phyloP scores from a whole-genome alignment of 2,888 invertebrate genomes.

The Lycia hirtaria region DNA sequence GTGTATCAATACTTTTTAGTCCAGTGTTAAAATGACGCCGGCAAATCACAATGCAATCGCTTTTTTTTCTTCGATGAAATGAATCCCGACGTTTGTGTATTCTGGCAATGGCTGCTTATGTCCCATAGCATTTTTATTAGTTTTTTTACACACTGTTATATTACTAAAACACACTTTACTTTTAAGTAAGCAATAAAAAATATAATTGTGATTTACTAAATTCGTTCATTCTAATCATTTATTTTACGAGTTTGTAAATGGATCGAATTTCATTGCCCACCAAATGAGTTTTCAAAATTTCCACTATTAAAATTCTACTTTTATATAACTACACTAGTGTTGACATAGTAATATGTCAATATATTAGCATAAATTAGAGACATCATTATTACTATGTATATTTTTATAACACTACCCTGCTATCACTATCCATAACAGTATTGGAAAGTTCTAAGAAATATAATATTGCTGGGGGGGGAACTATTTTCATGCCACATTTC shows the following conservation, averaged over 20 bases:
- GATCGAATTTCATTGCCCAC: not conserved
- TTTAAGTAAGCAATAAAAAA: not conserved
- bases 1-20: conserved; percentile 61
- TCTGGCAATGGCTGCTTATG: not conserved
- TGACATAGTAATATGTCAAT: conserved; percentile 44
- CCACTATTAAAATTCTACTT: not conserved
- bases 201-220: not conserved
- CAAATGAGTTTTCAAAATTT: not conserved
- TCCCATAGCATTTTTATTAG: not conserved
- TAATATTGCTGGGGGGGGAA: too few species aligned
- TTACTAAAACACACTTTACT: not conserved
- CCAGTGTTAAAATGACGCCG: conserved; percentile 57
- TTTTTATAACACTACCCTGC: conserved; percentile 7
- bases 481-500: too few species aligned
- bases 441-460: too few species aligned
- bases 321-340: conserved; percentile 64
- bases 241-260: not conserved
- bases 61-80: conserved; percentile 78
- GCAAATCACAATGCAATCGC: conserved; percentile 73
- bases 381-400: conserved; percentile 10
- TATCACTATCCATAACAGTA: too few species aligned
- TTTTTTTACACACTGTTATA: not conserved
- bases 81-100: conserved; percentile 70
- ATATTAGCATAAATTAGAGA: conserved; percentile 32
- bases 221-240: not conserved